Conservation (phyloP, 2,888 invertebrate species). For the Torymus texanus region DNA sequence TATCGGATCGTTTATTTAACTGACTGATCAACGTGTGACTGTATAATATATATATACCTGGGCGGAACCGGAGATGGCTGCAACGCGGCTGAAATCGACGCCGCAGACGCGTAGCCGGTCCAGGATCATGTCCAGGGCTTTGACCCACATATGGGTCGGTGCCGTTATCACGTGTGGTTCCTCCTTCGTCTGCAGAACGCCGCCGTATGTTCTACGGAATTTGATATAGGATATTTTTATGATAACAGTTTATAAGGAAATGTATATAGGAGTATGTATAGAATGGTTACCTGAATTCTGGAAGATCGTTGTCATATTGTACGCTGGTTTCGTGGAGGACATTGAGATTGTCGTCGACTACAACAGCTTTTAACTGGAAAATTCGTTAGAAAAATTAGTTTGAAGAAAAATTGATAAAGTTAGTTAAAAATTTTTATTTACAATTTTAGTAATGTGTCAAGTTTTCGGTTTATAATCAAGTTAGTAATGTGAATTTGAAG, state of each 20-base stretch:
- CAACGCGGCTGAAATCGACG: conserved; percentile 89
- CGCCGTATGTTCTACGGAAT: conserved; percentile 79
- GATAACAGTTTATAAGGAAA: too few species aligned
- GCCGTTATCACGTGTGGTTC: conserved; percentile 81
- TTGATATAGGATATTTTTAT: too few species aligned
- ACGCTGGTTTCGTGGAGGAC: conserved; percentile 88
- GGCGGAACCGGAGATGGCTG: conserved; percentile 91
- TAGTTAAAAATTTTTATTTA: too few species aligned
- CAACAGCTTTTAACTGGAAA: conserved; percentile 91
- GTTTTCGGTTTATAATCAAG: too few species aligned
- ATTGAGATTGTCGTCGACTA: conserved; percentile 84
- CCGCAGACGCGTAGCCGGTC: conserved; percentile 88
- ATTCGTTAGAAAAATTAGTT: too few species aligned
- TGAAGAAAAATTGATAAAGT: too few species aligned
- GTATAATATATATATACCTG: conserved; percentile 80
- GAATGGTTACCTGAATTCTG: conserved; percentile 87
- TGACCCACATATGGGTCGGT: conserved; percentile 96
- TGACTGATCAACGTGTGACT: too few species aligned
- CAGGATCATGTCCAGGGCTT: conserved; percentile 93
- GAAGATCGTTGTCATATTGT: conserved; percentile 92
- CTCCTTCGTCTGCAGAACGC: conserved; percentile 77
- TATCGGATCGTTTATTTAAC: too few species aligned
- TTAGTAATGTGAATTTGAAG: too few species aligned
- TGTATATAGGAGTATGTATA: background rate
- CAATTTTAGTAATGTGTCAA: too few species aligned